Percentiles rank a stretch among this genome's conserved stretches.
These are phyloP conservation scores for Hystrix cristata DNA, from an alignment of 2,113 vertebrate genomes.

Conservation along the genomic window DNA sequence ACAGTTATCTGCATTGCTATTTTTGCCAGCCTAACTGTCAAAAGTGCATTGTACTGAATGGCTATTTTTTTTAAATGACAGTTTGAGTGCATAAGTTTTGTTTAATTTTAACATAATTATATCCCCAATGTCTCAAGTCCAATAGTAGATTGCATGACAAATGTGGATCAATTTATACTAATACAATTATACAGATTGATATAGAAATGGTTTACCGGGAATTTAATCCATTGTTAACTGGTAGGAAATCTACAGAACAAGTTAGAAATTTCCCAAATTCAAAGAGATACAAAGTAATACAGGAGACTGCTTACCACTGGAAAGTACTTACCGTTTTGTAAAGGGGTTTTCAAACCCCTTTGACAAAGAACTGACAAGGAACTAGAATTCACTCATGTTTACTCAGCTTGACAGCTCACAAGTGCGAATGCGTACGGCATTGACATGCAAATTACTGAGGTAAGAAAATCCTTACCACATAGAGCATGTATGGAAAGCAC, in stretches of 20 bases:
- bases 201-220: background rate
- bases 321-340: background rate
- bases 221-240: background rate
- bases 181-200: constrained; percentile 9
- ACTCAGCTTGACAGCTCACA: background rate
- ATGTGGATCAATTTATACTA: background rate
- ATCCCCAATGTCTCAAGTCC: background rate
- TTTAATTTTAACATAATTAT: constrained; percentile 63
- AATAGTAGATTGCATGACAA: background rate
- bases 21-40: constrained; percentile 65
- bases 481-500: background rate
- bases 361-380: background rate
- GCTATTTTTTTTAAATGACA: constrained; percentile 61
- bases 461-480: background rate
- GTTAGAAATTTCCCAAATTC: background rate
- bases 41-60: constrained; percentile 27
- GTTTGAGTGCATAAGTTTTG: constrained; percentile 47
- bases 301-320: background rate
- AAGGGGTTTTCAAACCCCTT: background rate
- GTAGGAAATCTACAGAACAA: constrained; percentile 6
- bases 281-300: background rate
- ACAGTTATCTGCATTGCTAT: constrained; percentile 57
- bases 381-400: background rate
- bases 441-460: background rate
- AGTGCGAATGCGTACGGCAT: background rate